A percentile compares a stretch with the other conserved stretches of the same genome.
These are phyloP conservation scores for Ceriagrion tenellum DNA, from an alignment of 2,888 invertebrate genomes.

Conservation along the genomic window DNA sequence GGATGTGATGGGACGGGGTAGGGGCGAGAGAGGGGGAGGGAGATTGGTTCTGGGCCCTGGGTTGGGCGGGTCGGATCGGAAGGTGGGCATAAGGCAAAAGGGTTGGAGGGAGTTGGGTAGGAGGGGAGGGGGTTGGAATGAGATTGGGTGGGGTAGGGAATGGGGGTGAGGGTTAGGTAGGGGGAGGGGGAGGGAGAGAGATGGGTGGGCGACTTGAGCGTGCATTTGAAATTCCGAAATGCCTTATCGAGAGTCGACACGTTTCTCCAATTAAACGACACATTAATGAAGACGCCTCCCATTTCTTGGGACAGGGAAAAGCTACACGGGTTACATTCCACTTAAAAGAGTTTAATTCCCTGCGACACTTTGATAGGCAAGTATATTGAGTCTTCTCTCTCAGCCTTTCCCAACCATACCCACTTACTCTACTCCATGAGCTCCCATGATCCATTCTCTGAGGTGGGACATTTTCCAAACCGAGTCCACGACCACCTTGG, in stretches of 20 bases:
- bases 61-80: background rate
- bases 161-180: background rate
- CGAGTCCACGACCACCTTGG: too few relatives aligned
- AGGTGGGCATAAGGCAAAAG: background rate
- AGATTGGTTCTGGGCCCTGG: background rate
- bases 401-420: background rate
- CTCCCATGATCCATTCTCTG: background rate
- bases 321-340: conserved; percentile 60
- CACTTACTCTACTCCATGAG: background rate
- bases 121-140: background rate
- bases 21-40: background rate
- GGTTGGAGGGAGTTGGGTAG: background rate
- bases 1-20: conserved; percentile 38
- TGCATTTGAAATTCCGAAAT: conserved; percentile 67
- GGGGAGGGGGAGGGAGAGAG: background rate
- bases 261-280: conserved; percentile 67
- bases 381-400: conserved; percentile 50
- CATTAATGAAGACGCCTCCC: conserved; percentile 66
- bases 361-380: conserved; percentile 55
- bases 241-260: conserved; percentile 65
- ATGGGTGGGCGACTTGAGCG: conserved; percentile 29
- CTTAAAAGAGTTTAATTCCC: conserved; percentile 49
- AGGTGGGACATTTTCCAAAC: background rate
- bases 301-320: conserved; percentile 62
- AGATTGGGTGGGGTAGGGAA: background rate